Conservation (phyloP, 2,888 invertebrate species). For the Leucozona laternaria region DNA sequence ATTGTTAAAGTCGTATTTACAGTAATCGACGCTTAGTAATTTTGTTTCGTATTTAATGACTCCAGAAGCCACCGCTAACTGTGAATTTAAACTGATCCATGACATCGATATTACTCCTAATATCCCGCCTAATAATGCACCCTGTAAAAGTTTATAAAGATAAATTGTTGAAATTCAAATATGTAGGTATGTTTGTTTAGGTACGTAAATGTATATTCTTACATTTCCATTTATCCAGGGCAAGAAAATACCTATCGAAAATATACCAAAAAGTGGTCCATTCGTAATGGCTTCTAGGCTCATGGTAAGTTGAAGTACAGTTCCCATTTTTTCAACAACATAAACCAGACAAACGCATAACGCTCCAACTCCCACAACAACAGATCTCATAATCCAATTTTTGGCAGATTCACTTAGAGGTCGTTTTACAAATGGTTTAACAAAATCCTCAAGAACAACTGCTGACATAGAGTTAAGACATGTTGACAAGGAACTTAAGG, state of each 20-base stretch:
- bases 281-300: constrained; percentile 89
- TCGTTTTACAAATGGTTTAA: constrained; percentile 86
- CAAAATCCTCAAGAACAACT: constrained; percentile 89
- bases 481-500: constrained; percentile 91
- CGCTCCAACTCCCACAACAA: constrained; percentile 88
- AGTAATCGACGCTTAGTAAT: constrained; percentile 86
- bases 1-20: constrained; percentile 86
- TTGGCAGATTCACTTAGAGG: constrained; percentile 85
- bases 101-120: constrained; percentile 85
- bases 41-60: constrained; percentile 88
- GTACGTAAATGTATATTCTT: constrained; percentile 71
- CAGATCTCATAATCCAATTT: constrained; percentile 88
- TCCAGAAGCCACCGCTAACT: constrained; percentile 86
- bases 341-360: constrained; percentile 88
- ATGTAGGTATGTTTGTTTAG: no score
- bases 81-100: constrained; percentile 87
- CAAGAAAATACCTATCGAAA: constrained; percentile 88
- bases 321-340: constrained; percentile 90
- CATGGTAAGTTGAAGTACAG: constrained; percentile 88
- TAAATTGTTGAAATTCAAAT: not conserved
- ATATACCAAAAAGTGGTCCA: constrained; percentile 88
- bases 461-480: constrained; percentile 92
- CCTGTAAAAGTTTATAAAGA: constrained; percentile 81
- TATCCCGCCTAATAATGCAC: constrained; percentile 86
- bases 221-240: constrained; percentile 88